Evolutionary conservation across 2,113 vertebrate species (phyloP), one percentile per base, ranked within the genome.

Genomic region (Indri indri): DNA sequence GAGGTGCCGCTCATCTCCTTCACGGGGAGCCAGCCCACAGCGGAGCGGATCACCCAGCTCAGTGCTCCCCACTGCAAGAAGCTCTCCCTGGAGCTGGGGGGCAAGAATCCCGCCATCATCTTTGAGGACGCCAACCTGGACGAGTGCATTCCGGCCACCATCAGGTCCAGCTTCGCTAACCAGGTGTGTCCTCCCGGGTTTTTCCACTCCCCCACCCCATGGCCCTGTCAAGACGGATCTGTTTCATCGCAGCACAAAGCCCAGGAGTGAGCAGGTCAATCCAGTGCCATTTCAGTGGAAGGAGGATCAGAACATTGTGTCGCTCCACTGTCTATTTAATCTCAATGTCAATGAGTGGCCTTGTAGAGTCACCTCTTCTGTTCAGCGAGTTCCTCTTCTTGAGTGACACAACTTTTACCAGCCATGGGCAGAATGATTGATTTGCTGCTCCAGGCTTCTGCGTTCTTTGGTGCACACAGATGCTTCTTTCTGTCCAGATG

Each of bases 111-210:
- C 0, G 99, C 99, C 0, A 98, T 99, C 18, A 14, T 99, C 84
- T 99, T 99, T 13, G 99, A 99, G 0, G 99, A 99, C 20, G 99
- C 99, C 0, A 98, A 99, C 97, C 96, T 99, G 97, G 99, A 98
- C 16, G 98, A 99, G 8, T 99, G 99, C 89, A 97, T 99, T 59
- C 98, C 99, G 54, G 99, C 99, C 5, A 99, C 99, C 0, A 97
- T 99, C 22, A 99, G 98, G 94, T 99, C 99, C 98, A 99, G 99
- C 98, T 99, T 99, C 98, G 98, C 98, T 97, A 99, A 99, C 97
- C 99, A 99, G 99, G 99, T 99, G 2, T 23, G 95, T 63, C 45
- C 22, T 88, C n/a, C 23, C n/a, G 12, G 7, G 34, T 68, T 42
- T 34, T 40, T 42, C 52, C 71, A 22, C 23, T 12, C 42, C 17